Evolutionary conservation across 2,797 vertebrate genomes (phyloP).

Genomic region (Hapalemur alaotrensis): DNA sequence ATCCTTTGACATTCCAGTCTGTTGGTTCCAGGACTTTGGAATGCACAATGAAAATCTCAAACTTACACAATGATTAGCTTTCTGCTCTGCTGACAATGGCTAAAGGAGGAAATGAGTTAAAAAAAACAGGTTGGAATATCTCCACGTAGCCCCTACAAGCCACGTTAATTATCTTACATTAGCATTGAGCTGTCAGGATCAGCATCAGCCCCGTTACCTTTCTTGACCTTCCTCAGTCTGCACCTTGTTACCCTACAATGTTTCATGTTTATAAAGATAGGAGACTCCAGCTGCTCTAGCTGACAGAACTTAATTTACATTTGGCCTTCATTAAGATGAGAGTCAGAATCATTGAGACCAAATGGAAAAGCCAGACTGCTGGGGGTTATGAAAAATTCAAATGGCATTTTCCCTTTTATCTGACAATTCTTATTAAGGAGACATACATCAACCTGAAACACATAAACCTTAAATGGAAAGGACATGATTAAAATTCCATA

Average conservation of each 20-base stretch:
- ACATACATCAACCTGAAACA: constrained; percentile 66
- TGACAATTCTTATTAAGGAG: constrained; percentile 81
- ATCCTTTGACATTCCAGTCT: constrained; percentile 26
- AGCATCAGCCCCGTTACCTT: constrained; percentile 74
- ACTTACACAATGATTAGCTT: constrained; percentile 59
- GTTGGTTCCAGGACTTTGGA: constrained; percentile 48
- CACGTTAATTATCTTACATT: constrained; percentile 75
- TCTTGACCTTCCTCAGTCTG: constrained; percentile 73
- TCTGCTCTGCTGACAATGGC: constrained; percentile 52
- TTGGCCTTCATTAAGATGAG: constrained; percentile 82
- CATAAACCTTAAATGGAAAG: constrained; percentile 67
- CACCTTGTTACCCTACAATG: constrained; percentile 72
- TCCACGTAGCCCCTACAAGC: constrained; percentile 62
- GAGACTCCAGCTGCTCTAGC: constrained; percentile 74
- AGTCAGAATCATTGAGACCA: constrained; percentile 79
- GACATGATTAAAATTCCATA: constrained; percentile 65
- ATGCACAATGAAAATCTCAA: constrained; percentile 59
- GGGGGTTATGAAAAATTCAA: constrained; percentile 80
- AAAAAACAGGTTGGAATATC: constrained; percentile 60
- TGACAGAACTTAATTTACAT: constrained; percentile 79
- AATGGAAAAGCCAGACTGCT: constrained; percentile 78
- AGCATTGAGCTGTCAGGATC: constrained; percentile 79
- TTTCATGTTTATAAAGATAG: constrained; percentile 77
- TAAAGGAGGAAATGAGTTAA: constrained; percentile 65
- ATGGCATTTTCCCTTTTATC: constrained; percentile 81